Evolutionary conservation across 2,888 invertebrate genomes (phyloP).

Genomic region (Pachycephus smyrnensis): DNA sequence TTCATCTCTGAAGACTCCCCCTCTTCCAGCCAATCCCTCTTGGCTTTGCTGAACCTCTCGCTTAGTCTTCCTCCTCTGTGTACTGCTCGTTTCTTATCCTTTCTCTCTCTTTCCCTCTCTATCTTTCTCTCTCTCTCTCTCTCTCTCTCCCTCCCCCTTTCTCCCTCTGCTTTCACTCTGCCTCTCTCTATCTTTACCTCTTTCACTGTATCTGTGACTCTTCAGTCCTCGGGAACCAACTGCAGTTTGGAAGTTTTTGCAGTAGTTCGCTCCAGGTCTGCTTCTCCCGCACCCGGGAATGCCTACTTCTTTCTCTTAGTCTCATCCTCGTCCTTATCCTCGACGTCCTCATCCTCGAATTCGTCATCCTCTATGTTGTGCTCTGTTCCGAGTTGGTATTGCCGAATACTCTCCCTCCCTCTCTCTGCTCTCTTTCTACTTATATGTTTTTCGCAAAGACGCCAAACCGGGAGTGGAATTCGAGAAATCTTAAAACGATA

Average conservation of each 20-base stretch:
- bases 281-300: conserved; percentile 37
- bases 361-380: not conserved
- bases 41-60: conserved; percentile 12
- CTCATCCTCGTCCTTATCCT: not conserved
- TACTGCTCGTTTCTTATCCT: conserved; percentile 6
- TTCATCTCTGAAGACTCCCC: conserved; percentile 51
- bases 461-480: not conserved
- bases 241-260: conserved; percentile 53
- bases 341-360: not conserved
- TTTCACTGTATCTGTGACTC: conserved; percentile 17
- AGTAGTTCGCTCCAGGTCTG: conserved; percentile 25
- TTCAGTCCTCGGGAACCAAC: conserved; percentile 41
- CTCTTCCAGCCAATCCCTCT: conserved; percentile 29
- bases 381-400: not conserved
- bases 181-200: conserved; percentile 26
- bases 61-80: conserved; percentile 24
- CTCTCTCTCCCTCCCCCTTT: conserved; percentile 24
- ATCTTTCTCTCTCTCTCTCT: conserved; percentile 17
- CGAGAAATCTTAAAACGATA: not conserved
- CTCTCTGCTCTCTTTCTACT: conserved; percentile 10
- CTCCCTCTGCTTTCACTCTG: conserved; percentile 32
- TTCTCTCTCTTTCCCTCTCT: conserved; percentile 26
- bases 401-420: not conserved
- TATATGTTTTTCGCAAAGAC: not conserved
- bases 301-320: conserved; percentile 13